Base-by-base conservation (phyloP, 1,140 invertebrate genomes). In the Stegodyphus mimosarum region DNA sequence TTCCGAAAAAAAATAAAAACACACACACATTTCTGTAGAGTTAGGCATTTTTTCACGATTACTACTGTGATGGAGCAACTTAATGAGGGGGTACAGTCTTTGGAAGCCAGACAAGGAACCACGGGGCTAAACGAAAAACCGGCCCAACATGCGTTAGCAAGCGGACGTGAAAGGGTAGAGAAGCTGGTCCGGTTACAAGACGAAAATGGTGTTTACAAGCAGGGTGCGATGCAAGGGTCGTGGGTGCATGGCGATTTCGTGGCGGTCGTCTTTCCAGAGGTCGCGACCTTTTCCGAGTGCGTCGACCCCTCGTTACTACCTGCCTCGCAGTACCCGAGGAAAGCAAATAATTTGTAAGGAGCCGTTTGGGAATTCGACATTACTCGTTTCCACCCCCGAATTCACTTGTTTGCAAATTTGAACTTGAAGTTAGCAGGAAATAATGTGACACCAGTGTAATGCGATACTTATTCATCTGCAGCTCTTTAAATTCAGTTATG, bases 221-320 rank as follows among this genome's bases (percentile, higher is more conserved):
- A 18, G 77, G 77, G 64, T 79, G 77, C 77, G 51, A 55, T 15
- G 50, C 13, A 7, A 11, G 18, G 77, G 77, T 79, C 77, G 67
- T 70, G 75, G 75, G 75, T 77, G 75, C 48, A 66, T 51, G 75
- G 55, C 60, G 75, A 51, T 50, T 77, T 64, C 60, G 75, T 67
- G 75, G 63, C 60, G 60, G 75, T 77, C 63, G 64, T 79, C 33
- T 33, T 33, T 33, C 33, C 33, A 33, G 33, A 33, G 33, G 33
- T 33, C 64, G 49, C 64, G 64, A 69, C 64, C 67, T 60, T 60
- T 60, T 60, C 77, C 18, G 67, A 70, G 77, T 79, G 18, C 77
- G 77, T 70, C 77, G 77, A 79, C 64, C 77, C 77, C 77, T 79
- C 51, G 77, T 79, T 79, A 79, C 66, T 70, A 79, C 77, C 15